Base-by-base conservation (phyloP, 1,140 invertebrate genomes). In the Ooceraea biroi region DNA sequence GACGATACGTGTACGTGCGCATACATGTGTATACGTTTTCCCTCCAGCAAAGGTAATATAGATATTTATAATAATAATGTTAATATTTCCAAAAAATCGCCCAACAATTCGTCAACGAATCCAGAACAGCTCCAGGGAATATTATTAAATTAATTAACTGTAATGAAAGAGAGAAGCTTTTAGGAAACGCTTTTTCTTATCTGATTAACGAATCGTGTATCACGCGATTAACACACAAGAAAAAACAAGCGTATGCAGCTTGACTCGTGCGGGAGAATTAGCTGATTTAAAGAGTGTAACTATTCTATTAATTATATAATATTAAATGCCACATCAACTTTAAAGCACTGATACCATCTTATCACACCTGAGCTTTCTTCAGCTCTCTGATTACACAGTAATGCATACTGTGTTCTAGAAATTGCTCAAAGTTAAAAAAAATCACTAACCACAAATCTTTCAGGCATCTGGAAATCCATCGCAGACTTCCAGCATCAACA, bases 221-320 rank as follows among this genome's bases (percentile, higher is more conserved):
- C 76, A 80, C 76, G 76, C 50, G 76, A 80, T 65, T 69, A 80
- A 69, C 55, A 22, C 76, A 17, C 36, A 69, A 22, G 76, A 30
- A 65, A 46, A 36, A 80, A 80, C 50, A 22, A 57, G 19, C 60
- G 3, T 65, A 63, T 19, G 61, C 19, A 65, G 36, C 58, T 60
- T 11, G 17, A 66, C 52, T 48, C 22, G 63, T 44, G 65, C 44
- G 76, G 48, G 36, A 46, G 11, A 44, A 46, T 77, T 65, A 65
- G 58, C 44, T 44, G 19, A 25, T 27, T 41, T 78, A 36, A 22
- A 58, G 22, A n/a, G 12, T 46, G 41, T 80, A 69, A 57, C 69
- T 69, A 80, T 11, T 44, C 65, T 50, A 65, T 22, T 69, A 57
- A 44, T 71, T 44, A 36, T 36, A 46, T 66, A 22, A 52, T 30